Evolutionary conservation across 2,797 vertebrate genomes (phyloP).

Genomic region (Cichlasoma orientale): DNA sequence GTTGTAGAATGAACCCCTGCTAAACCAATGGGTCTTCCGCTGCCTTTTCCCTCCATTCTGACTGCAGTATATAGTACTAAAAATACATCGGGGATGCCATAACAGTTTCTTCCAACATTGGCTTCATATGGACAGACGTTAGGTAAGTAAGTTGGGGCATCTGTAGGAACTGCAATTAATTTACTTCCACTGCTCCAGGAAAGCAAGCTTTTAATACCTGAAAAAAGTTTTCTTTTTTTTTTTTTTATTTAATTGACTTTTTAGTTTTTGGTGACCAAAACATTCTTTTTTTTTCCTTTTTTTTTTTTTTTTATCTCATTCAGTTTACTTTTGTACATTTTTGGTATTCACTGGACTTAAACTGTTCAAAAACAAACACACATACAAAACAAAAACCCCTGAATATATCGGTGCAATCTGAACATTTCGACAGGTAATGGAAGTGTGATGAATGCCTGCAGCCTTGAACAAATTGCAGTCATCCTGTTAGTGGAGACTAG

Average conservation of each 20-base stretch:
- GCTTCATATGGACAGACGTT: background rate
- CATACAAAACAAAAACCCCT: background rate
- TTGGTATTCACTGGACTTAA: background rate
- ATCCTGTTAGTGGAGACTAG: conserved; percentile 4
- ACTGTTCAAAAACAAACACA: background rate
- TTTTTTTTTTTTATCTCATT: background rate
- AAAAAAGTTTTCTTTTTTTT: background rate
- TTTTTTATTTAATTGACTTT: background rate
- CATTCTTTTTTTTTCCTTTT: background rate
- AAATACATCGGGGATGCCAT: background rate
- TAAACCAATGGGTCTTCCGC: background rate
- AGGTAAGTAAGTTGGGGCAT: background rate
- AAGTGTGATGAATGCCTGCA: conserved; percentile 23
- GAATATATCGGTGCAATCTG: background rate
- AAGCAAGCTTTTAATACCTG: background rate
- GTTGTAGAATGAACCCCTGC: background rate
- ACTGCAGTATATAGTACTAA: background rate
- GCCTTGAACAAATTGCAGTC: conserved; percentile 45
- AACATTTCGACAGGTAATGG: background rate
- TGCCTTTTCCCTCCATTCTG: background rate
- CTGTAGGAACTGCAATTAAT: background rate
- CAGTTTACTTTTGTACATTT: background rate
- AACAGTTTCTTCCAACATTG: conserved; percentile 3
- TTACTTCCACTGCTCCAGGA: background rate
- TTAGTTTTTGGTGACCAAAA: background rate